A percentile compares a stretch with the other conserved stretches of the same genome.
Evolutionary conservation across 2,888 invertebrate species (phyloP).

Genomic region (Caenorhabditis sp.): DNA sequence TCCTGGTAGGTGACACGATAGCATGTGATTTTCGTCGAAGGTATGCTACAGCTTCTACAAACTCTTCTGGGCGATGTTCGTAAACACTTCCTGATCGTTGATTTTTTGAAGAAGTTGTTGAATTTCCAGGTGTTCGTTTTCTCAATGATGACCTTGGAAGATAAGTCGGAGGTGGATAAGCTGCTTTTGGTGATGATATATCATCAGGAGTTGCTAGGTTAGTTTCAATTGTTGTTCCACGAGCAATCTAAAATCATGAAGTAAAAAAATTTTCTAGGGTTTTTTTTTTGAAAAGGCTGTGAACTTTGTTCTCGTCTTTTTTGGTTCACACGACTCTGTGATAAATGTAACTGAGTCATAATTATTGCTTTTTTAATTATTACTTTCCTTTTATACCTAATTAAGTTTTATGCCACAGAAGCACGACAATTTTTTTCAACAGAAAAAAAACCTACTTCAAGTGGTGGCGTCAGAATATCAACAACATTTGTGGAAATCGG

Average conservation of each 20-base stretch:
- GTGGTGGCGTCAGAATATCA: conserved; percentile 64
- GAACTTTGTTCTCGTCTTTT: no score
- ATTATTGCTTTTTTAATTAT: no score
- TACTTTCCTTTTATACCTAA: no score
- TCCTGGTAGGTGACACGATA: not conserved
- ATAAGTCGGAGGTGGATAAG: conserved; percentile 24
- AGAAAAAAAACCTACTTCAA: conserved; percentile 55
- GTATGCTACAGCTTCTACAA: conserved; percentile 62
- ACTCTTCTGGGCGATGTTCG: conserved; percentile 43
- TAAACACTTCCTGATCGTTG: conserved; percentile 22
- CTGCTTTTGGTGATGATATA: conserved; percentile 24
- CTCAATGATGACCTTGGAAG: conserved; percentile 25
- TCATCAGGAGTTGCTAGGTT: conserved; percentile 19
- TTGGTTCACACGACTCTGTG: no score
- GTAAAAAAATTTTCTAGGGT: not conserved
- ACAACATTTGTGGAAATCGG: conserved; percentile 31
- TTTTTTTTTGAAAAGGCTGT: not conserved
- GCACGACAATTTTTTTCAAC: no score
- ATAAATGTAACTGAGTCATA: no score
- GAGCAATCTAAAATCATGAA: conserved; percentile 21
- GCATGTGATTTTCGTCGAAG: conserved; percentile 57
- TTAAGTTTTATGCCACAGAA: no score
- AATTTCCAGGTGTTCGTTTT: conserved; percentile 16
- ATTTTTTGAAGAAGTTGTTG: conserved; percentile 1
- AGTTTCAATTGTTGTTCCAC: conserved; percentile 34